Conservation (phyloP, 2,113 vertebrate species). For the Nycticryphes semicollaris region DNA sequence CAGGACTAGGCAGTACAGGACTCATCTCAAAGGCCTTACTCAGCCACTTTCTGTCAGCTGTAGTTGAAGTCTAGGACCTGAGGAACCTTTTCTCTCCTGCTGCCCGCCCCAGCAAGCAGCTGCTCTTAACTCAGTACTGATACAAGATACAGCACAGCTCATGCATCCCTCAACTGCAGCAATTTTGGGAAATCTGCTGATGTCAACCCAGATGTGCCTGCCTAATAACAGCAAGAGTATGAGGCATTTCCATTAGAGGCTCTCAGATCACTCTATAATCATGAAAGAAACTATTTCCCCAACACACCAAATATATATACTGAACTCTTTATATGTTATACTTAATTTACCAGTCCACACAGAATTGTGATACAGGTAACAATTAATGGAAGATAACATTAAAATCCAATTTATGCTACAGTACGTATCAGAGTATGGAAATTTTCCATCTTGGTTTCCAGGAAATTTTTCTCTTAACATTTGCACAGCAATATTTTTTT, state of each 20-base stretch:
- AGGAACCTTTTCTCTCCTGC: neutral
- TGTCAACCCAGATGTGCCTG: neutral
- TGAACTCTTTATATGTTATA: neutral
- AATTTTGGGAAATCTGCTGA: neutral
- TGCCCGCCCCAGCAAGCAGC: neutral
- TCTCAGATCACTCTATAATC: neutral
- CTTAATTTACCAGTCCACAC: neutral
- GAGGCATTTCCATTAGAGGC: neutral
- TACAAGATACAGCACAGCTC: neutral
- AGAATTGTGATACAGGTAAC: neutral
- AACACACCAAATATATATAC: neutral
- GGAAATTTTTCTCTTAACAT: neutral
- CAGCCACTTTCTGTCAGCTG: neutral
- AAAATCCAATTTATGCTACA: neutral
- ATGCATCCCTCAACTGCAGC: neutral
- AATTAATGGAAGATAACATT: neutral
- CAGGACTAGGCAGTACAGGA: neutral
- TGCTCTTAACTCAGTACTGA: neutral
- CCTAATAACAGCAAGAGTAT: neutral
- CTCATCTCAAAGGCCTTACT: neutral
- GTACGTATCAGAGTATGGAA: neutral
- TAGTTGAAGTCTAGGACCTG: neutral
- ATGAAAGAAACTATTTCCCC: neutral
- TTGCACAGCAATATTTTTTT: neutral
- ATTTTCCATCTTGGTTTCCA: neutral